Evolutionary conservation across 1,140 invertebrate genomes (phyloP), one percentile per base, ranked within the genome.

Genomic region (Ptiloglossa arizonensis): DNA sequence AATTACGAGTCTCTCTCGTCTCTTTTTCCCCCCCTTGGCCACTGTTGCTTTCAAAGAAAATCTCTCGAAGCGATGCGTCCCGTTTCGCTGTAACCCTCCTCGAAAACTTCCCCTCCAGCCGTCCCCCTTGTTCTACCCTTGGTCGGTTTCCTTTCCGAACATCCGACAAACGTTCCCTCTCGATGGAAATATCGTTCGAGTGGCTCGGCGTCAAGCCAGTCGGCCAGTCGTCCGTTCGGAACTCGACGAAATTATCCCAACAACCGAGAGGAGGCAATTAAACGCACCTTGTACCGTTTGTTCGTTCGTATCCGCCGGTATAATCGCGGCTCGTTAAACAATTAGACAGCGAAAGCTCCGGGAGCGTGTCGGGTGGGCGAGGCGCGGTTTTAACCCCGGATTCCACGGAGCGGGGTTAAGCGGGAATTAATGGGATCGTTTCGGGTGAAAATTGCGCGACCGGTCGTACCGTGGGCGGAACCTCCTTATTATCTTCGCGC

Each of bases 271-370:
- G 59, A 77, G 32, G 50, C 44, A n/a, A 77, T 80, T 80, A 75
- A 46, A 52, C 72, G 57, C 32, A 24, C 46, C 70, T 35, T 50
- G 59, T 46, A 66, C 69, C 66, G 41, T 52, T 52, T 29, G 46
- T 67, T 64, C 52, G 38, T 27, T 27, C 44, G 9, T 41, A 66
- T 57, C 41, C 59, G 22, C 46, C 15, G 24, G n/a, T 44, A 50
- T 74, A 75, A 80, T 75, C 66, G 66, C 41, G 52, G 63, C 50
- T 83, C 79, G 68, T 84, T 84, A 81, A 81, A 81, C 73, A 60
- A 81, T 85, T 78, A 80, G 78, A 52, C 19, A 27, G 44, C n/a
- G 64, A 74, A 83, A 71, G 24, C 17, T 56, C 60, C 44, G 67
- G 66, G 35, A 35, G 44, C n/a, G 32, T 9, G 66, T 68, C 46